Evolutionary conservation across 2,797 vertebrate species (phyloP), one percentile per base, ranked within the genome.

Genomic region (Euthynnus affinis): DNA sequence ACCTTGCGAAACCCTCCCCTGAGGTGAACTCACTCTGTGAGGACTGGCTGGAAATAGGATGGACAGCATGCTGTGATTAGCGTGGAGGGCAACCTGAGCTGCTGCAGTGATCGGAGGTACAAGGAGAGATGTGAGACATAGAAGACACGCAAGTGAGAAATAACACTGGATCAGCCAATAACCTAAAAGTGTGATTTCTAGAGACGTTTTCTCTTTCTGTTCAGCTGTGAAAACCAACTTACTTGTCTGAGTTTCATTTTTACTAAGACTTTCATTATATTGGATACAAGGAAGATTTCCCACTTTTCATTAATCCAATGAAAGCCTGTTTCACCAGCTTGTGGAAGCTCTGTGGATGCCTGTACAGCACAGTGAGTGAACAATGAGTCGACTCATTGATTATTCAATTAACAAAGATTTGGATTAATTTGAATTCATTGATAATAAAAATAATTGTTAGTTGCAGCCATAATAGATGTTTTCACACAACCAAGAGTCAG

Each of bases 1-100:
- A 71, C 56, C 74, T 72, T 80, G 67, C 61, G 13, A 18, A 61
- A 58, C 58, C 32, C 56, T 59, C 37, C 23, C 57, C 58, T 14
- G 49, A 55, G 60, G 60, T 64, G 56, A 73, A 46, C n/a, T 40
- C 15, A 56, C 60, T 25, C 18, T 5, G 14, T 14, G 51, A 49
- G 49, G 48, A 63, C 63, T 62, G 37, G 34, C 34, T 9, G 63
- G 46, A 67, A 68, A 74, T 22, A 57, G 60, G 63, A 74, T 17
- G 49, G 44, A 4, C 6, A 55, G 32, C 18, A 55, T 9, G 7
- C 67, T 71, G 44, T 59, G 52, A 75, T 63, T 64, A 59, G 46
- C 10, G 13, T 18, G 49, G 48, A 74, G 64, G 40, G 14, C 1
- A 9, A 14, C 27, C 51, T 2, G 7, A 56, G 42, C 40, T 15